Conservation (phyloP, 2,888 invertebrate genomes). For the Baronia brevicornis region DNA sequence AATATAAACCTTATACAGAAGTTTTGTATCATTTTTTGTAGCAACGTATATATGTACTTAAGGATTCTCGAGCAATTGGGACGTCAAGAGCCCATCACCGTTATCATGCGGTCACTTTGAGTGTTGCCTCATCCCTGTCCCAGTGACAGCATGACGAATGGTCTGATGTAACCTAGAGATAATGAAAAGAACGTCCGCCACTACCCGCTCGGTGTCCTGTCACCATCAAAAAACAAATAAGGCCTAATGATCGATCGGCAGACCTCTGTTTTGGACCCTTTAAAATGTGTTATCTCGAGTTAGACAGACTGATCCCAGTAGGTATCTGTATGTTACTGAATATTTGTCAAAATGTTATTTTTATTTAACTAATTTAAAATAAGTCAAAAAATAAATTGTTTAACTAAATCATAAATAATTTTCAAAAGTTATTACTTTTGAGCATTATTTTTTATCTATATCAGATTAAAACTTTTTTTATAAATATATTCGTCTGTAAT, state of each 20-base stretch:
- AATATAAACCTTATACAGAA: no score
- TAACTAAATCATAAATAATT: no score
- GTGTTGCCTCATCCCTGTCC: constrained; percentile 59
- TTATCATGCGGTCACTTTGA: constrained; percentile 71
- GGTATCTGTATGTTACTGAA: constrained; percentile 39
- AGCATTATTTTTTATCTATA: no score
- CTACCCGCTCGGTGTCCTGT: constrained; percentile 54
- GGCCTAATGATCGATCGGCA: constrained; percentile 71
- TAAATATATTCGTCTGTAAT: no score
- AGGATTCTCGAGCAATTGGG: constrained; percentile 16
- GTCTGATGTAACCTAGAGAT: constrained; percentile 60
- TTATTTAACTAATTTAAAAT: constrained; percentile 5
- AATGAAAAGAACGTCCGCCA: constrained; percentile 31
- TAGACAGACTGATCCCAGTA: constrained; percentile 38
- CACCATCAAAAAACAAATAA: constrained; percentile 71
- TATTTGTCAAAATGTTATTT: constrained; percentile 25
- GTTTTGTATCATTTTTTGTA: constrained; percentile 6
- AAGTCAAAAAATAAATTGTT: no score
- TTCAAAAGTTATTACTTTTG: no score
- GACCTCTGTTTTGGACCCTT: constrained; percentile 59
- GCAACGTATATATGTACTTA: constrained; percentile 15
- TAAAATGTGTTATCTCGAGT: constrained; percentile 59
- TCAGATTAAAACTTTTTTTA: no score
- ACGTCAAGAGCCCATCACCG: constrained; percentile 34
- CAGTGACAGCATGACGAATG: constrained; percentile 73